Evolutionary conservation across 2,113 vertebrate species (phyloP).

Genomic region (Nerophis ophidion): DNA sequence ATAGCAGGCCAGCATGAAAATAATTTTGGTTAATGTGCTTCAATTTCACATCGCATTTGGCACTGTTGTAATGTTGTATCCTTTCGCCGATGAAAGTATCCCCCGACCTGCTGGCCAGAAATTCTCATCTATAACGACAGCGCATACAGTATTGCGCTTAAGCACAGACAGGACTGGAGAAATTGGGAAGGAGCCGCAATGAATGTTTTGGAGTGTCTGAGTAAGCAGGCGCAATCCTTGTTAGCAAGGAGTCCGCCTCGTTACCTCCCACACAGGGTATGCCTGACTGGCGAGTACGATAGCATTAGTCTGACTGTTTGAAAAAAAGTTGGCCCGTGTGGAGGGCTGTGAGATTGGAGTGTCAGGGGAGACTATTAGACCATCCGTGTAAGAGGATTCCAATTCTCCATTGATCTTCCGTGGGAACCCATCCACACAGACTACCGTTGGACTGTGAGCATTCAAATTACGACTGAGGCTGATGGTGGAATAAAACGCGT

Average conservation of each 20-base stretch:
- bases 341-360: constrained; percentile 42
- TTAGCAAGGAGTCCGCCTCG: constrained; percentile 23
- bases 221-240: constrained; percentile 16
- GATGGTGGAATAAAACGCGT: constrained; percentile 8
- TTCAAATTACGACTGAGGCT: constrained; percentile 41
- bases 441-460: constrained; percentile 34
- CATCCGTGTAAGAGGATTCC: constrained; percentile 33
- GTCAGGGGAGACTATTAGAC: constrained; percentile 60
- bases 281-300: constrained; percentile 8
- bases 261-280: constrained; percentile 16
- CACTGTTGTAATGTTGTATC: neutral
- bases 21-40: neutral
- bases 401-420: constrained; percentile 37
- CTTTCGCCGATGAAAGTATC: neutral
- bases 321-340: constrained; percentile 26
- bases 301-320: constrained; percentile 21
- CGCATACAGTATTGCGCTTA: neutral
- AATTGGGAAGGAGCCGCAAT: neutral
- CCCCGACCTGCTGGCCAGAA: neutral
- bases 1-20: neutral
- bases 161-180: neutral
- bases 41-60: neutral
- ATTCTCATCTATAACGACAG: neutral
- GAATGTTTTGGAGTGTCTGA: constrained; percentile 1
- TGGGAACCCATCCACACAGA: constrained; percentile 31